Conservation (phyloP, 2,888 invertebrate genomes). For the Hydraecia micacea region DNA sequence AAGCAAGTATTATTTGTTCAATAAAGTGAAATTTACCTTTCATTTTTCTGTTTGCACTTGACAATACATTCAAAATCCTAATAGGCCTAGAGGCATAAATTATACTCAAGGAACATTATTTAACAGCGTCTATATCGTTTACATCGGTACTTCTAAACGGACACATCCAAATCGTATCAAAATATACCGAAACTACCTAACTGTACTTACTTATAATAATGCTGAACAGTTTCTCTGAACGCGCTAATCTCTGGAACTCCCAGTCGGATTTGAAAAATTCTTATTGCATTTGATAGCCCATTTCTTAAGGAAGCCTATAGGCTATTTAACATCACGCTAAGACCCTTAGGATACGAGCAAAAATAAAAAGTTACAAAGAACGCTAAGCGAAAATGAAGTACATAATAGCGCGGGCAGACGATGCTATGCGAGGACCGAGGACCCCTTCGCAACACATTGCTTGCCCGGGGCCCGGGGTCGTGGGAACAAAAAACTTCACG, state of each 20-base stretch:
- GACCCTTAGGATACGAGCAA: too few species aligned
- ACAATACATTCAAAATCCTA: not conserved
- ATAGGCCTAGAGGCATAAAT: not conserved
- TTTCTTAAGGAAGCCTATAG: not conserved
- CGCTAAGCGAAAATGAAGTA: too few species aligned
- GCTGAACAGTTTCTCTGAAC: not conserved
- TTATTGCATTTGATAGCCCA: not conserved
- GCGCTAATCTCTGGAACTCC: not conserved
- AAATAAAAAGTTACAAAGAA: too few species aligned
- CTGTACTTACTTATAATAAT: not conserved
- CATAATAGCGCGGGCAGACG: too few species aligned
- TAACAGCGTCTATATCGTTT: not conserved
- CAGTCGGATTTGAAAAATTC: too few species aligned
- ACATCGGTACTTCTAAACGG: not conserved
- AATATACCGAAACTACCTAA: not conserved
- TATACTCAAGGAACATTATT: not conserved
- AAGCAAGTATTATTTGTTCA: not conserved
- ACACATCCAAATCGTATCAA: not conserved
- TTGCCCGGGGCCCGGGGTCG: not conserved
- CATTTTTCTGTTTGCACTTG: not conserved
- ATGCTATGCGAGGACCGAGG: too few species aligned
- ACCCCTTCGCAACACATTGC: too few species aligned
- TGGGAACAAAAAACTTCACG: too few species aligned
- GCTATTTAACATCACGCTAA: too few species aligned
- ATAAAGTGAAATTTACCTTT: slow-evolving; percentile 1